Percentiles rank a stretch among this genome's conserved stretches.
Conservation (phyloP, 2,113 vertebrate species). For the Chunga burmeisteri region DNA sequence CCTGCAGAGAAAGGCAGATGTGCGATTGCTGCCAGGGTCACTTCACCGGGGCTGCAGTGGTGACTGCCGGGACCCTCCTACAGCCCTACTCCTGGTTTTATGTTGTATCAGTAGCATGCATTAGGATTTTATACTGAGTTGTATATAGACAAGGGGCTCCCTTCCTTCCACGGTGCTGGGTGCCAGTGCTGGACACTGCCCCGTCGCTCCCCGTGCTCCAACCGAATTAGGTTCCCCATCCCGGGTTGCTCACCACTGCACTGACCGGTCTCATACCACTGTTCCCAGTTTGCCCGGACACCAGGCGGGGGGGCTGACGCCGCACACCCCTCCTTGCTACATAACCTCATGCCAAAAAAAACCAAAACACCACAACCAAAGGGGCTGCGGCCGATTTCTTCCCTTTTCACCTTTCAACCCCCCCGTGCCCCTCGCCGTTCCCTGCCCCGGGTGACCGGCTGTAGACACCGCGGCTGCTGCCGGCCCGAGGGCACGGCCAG, state of each 20-base stretch:
- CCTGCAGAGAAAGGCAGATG: not conserved
- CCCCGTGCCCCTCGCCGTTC: too few species aligned
- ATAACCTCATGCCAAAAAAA: not conserved
- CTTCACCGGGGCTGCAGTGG: not conserved
- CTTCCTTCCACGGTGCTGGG: not conserved
- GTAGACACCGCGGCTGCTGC: too few species aligned
- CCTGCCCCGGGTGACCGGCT: not conserved
- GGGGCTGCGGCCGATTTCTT: accelerated
- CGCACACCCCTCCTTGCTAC: not conserved
- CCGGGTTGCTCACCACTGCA: not conserved
- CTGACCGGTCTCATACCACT: not conserved
- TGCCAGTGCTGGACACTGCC: conserved; percentile 50
- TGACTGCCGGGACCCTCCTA: not conserved
- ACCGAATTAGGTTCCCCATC: not conserved
- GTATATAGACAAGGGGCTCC: not conserved
- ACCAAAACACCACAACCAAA: not conserved
- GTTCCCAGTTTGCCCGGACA: not conserved
- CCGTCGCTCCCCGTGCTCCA: not conserved
- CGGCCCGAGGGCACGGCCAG: too few species aligned
- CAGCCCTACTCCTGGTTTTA: not conserved
- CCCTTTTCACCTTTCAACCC: not conserved
- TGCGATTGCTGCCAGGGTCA: not conserved
- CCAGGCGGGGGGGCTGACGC: not conserved
- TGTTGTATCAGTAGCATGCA: not conserved
- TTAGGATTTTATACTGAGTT: not conserved